Conservation (phyloP, 64 coral and sea anemone genomes). For the Acropora tenuis region DNA sequence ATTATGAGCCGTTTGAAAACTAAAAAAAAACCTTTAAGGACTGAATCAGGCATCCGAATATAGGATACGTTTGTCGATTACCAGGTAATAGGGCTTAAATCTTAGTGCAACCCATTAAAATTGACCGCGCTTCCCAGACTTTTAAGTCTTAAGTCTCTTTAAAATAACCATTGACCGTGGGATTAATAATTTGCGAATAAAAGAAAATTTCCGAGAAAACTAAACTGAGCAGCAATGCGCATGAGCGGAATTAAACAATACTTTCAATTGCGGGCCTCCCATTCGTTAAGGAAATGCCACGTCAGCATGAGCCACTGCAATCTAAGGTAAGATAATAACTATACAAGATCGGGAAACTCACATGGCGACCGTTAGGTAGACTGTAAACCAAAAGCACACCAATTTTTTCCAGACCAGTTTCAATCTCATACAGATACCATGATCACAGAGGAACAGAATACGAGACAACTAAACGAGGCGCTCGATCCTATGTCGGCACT, state of each 20-base stretch:
- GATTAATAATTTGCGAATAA: too few relatives aligned
- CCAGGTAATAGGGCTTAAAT: too few relatives aligned
- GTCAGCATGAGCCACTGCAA: neutral
- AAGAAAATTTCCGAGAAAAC: too few relatives aligned
- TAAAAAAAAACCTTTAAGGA: too few relatives aligned
- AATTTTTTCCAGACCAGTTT: neutral
- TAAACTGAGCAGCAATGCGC: neutral
- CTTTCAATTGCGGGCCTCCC: neutral
- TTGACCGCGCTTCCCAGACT: too few relatives aligned
- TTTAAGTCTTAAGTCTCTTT: too few relatives aligned
- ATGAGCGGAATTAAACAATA: neutral
- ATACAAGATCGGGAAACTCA: neutral
- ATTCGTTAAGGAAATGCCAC: neutral
- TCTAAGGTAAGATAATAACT: neutral
- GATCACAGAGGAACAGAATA: too few relatives aligned
- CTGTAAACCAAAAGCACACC: neutral
- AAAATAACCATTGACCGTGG: too few relatives aligned
- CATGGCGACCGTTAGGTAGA: neutral
- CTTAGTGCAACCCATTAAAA: too few relatives aligned
- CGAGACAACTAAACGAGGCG: neutral
- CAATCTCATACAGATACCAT: neutral
- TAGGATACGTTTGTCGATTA: too few relatives aligned
- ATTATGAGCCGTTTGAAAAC: too few relatives aligned
- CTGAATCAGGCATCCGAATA: too few relatives aligned
- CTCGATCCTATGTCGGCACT: neutral